A percentile compares a stretch with the other conserved stretches of the same genome.
Conservation (phyloP, 2,113 vertebrate species). For the Labeo rohita region DNA sequence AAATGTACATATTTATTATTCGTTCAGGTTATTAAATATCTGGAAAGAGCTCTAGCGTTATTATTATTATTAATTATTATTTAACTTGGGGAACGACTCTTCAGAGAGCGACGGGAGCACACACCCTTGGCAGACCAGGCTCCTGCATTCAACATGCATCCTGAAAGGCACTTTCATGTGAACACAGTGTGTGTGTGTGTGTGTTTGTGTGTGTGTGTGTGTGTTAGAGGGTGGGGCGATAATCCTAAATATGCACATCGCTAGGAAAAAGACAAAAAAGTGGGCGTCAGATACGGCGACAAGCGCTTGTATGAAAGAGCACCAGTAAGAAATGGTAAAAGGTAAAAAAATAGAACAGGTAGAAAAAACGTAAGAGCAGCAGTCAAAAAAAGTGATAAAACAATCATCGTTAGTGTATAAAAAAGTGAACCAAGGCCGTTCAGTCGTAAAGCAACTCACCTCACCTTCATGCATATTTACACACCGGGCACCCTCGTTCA, state of each 20-base stretch:
- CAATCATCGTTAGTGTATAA: constrained; percentile 50
- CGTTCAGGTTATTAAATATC: constrained; percentile 64
- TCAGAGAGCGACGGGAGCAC: constrained; percentile 59
- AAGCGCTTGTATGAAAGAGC: constrained; percentile 53
- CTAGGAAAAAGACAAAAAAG: not conserved
- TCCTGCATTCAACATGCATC: constrained; percentile 51
- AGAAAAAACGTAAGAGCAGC: constrained; percentile 50
- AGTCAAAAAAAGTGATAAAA: constrained; percentile 44
- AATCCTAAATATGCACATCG: constrained; percentile 1
- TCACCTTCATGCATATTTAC: constrained; percentile 57
- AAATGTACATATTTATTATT: constrained; percentile 82
- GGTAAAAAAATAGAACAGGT: constrained; percentile 54
- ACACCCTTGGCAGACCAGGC: constrained; percentile 53
- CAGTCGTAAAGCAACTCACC: not conserved
- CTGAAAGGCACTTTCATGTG: constrained; percentile 77
- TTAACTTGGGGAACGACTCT: constrained; percentile 57
- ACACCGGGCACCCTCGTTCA: constrained; percentile 45
- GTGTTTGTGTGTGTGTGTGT: constrained; percentile 17
- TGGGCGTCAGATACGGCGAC: not conserved
- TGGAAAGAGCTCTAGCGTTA: constrained; percentile 54
- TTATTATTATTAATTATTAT: constrained; percentile 10
- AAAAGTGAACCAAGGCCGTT: constrained; percentile 56
- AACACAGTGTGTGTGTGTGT: constrained; percentile 49
- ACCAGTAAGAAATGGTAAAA: constrained; percentile 49
- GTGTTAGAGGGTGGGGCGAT: not conserved